Evolutionary conservation across 1,140 invertebrate genomes (phyloP).

Genomic region (Hylaeus volcanicus): DNA sequence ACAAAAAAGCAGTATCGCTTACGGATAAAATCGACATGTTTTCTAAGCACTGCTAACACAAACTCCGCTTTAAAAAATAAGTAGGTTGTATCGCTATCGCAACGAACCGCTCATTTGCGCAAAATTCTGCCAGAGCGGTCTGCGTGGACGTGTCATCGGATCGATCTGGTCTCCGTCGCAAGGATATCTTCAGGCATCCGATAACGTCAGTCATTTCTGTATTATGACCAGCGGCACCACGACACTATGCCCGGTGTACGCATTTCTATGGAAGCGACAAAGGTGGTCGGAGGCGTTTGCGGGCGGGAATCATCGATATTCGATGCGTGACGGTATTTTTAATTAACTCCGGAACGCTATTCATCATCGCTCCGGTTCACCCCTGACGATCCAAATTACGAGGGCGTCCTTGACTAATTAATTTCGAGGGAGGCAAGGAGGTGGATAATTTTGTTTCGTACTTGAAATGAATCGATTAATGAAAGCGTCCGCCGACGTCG

Average conservation of each 20-base stretch:
- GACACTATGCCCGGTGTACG: slow-evolving; percentile 3
- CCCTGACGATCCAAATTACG: slow-evolving; percentile 30
- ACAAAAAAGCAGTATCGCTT: no score
- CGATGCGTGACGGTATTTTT: slow-evolving; percentile 69
- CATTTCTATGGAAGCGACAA: slow-evolving; percentile 38
- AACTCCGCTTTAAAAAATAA: no score
- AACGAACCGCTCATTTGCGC: no score
- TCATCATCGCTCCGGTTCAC: slow-evolving; percentile 50
- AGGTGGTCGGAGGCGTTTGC: slow-evolving; percentile 2
- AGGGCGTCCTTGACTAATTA: slow-evolving; percentile 58
- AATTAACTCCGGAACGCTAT: slow-evolving; percentile 62
- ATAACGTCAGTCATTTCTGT: slow-evolving; percentile 57
- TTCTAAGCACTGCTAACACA: no score
- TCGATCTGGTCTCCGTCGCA: neutral
- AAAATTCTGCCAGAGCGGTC: no score
- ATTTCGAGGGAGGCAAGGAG: slow-evolving; percentile 37
- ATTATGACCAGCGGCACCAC: slow-evolving; percentile 50
- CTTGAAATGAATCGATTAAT: slow-evolving; percentile 30
- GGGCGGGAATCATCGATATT: slow-evolving; percentile 61
- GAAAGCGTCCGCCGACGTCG: neutral
- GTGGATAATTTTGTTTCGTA: slow-evolving; percentile 43
- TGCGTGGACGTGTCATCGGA: slow-evolving; percentile 1
- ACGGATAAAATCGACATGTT: no score
- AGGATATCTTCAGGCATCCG: slow-evolving; percentile 41
- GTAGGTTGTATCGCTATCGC: no score